Percentiles rank a stretch among this genome's conserved stretches.
phyloP scores from a whole-genome alignment of 2,113 vertebrate genomes.

The Muntiacus muntjak region DNA sequence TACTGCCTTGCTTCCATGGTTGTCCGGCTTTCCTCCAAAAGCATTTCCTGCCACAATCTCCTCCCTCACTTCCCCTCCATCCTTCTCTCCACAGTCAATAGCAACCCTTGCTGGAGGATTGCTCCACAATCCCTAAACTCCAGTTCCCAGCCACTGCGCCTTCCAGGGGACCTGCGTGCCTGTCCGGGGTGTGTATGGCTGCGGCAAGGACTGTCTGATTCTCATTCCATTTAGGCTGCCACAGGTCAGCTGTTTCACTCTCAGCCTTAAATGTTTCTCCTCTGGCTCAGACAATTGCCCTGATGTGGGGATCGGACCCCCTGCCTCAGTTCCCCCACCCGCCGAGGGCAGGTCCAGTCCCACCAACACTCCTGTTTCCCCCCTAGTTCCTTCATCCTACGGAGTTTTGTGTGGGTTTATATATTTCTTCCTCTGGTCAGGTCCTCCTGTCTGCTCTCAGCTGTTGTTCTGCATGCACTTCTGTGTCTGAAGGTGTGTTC shows the following conservation, averaged over 20 bases:
- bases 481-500: neutral
- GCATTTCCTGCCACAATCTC: neutral
- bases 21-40: neutral
- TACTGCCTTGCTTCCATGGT: neutral
- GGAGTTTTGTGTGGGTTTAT: neutral
- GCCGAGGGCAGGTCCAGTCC: neutral
- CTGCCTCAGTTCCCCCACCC: neutral
- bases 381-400: neutral
- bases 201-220: neutral
- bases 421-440: neutral
- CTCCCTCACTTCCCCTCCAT: neutral
- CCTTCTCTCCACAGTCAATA: neutral
- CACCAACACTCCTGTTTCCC: neutral
- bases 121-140: neutral
- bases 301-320: neutral
- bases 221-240: neutral
- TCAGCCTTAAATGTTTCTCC: neutral
- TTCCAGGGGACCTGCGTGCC: neutral
- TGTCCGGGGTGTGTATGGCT: neutral
- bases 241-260: neutral
- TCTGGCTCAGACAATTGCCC: neutral
- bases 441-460: neutral
- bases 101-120: fast-evolving
- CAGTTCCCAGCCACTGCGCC: neutral
- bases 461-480: neutral